A percentile compares a stretch with the other conserved stretches of the same genome.
These are phyloP conservation scores for Rhizoglyphus robini DNA, from an alignment of 1,140 invertebrate genomes.

Conservation along the genomic window DNA sequence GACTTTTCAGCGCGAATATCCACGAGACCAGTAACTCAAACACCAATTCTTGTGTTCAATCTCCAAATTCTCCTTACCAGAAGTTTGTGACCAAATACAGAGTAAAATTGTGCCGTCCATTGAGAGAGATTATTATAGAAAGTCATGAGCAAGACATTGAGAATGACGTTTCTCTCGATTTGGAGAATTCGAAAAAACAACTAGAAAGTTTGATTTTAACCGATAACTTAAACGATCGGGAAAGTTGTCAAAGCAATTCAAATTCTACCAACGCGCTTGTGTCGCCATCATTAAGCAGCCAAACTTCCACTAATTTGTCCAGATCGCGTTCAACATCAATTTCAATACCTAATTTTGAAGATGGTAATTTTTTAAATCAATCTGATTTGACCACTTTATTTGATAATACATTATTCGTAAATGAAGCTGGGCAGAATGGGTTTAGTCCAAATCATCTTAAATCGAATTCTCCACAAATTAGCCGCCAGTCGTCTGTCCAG, in stretches of 20 bases:
- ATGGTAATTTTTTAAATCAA: constrained; percentile 5
- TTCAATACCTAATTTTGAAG: constrained; percentile 15
- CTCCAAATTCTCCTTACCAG: constrained; percentile 6
- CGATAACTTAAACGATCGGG: neutral
- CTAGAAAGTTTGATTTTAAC: neutral
- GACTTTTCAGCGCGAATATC: neutral
- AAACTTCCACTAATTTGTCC: neutral
- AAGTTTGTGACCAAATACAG: constrained; percentile 26
- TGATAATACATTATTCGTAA: constrained; percentile 13
- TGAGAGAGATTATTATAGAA: constrained; percentile 37
- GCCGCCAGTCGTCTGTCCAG: neutral
- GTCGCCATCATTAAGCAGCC: neutral
- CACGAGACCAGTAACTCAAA: neutral
- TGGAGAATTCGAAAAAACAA: neutral
- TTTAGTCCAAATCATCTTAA: neutral
- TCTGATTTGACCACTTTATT: constrained; percentile 7
- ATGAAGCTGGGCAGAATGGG: constrained; percentile 11
- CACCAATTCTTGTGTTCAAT: neutral
- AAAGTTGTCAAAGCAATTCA: neutral
- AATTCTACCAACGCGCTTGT: neutral
- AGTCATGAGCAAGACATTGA: constrained; percentile 32
- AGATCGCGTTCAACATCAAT: constrained; percentile 11
- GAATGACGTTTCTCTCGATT: neutral
- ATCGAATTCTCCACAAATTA: neutral
- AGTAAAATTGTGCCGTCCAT: constrained; percentile 33